A percentile compares a stretch with the other conserved stretches of the same genome.
These are phyloP conservation scores for Leucozona laternaria DNA, from an alignment of 2,888 invertebrate genomes.

Conservation along the genomic window DNA sequence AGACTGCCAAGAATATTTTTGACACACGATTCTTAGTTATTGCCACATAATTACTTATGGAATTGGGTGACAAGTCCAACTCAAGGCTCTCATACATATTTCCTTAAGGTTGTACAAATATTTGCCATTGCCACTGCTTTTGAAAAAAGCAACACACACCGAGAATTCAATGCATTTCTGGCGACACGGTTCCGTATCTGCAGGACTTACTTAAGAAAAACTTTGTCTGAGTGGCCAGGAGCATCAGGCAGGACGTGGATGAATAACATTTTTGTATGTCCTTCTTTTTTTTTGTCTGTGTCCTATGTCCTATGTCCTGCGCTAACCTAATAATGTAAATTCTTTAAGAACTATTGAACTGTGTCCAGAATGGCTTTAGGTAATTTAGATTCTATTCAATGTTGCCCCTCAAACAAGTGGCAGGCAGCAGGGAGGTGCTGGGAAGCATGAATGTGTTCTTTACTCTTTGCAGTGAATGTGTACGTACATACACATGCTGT, in stretches of 20 bases:
- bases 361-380: conserved; percentile 52
- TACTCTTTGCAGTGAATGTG: background rate
- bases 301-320: background rate
- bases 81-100: conserved; percentile 5
- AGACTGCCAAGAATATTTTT: conserved; percentile 63
- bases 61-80: conserved; percentile 69
- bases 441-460: background rate
- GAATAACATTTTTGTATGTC: conserved; percentile 24
- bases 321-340: conserved; percentile 68
- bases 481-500: conserved; percentile 8
- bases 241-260: conserved; percentile 38
- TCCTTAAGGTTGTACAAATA: background rate
- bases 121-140: conserved; percentile 28
- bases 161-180: conserved; percentile 50
- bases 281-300: background rate
- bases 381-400: conserved; percentile 49
- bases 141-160: background rate
- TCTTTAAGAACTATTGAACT: conserved; percentile 65
- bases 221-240: conserved; percentile 43
- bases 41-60: conserved; percentile 71
- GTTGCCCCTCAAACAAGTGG: conserved; percentile 28
- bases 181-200: conserved; percentile 62
- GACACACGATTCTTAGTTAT: conserved; percentile 60
- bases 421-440: background rate
- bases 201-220: conserved; percentile 45